Evolutionary conservation across 2,797 vertebrate genomes (phyloP), one percentile per base, ranked within the genome.

Genomic region (Mormyrus proboscirostris): DNA sequence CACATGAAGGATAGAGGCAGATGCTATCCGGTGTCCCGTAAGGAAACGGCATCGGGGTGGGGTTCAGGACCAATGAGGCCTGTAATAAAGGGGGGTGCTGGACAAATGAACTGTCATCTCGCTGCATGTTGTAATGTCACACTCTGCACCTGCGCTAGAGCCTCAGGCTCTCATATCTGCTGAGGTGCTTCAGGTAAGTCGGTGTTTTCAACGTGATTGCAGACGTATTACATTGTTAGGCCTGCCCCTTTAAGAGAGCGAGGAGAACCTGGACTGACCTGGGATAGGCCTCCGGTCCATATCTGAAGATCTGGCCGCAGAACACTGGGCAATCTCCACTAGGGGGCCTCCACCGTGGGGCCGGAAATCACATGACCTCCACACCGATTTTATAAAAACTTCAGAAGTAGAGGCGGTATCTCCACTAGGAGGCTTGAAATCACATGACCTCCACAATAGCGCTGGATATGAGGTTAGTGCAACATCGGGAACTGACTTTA

Each of bases 81-180:
- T 84, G 88, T 83, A 89, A 89, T 65, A 59, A 47, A 85, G 82
- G 33, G 29, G 79, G 76, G 50, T 79, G 73, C 41, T 44, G 38
- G 7, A 79, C 41, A 79, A 79, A 79, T 79, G 41, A 44, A 79
- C 73, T 79, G 73, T 44, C 73, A 79, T 44, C 38, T 79, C 73
- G 0, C 33, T 79, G 73, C 73, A 79, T 79, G 73, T 47, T 44
- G 73, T n/a, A 29, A 44, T 79, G 73, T 33, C 65, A 69, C 29
- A 73, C 65, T 79, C 73, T n/a, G 41, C 73, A 79, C 38, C 73
- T 79, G 73, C 3, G 16, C 16, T 1, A 3, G 2, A n/a, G 73
- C 65, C 29, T 12, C 29, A 73, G 65, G 65, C 65, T 73, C 29
- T 38, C 65, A 38, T 38, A 44, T n/a, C 19, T 79, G 16, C 14